Evolutionary conservation across 2,888 invertebrate species (phyloP), one percentile per base, ranked within the genome.

Genomic region (Acanthosepion pharaonis): DNA sequence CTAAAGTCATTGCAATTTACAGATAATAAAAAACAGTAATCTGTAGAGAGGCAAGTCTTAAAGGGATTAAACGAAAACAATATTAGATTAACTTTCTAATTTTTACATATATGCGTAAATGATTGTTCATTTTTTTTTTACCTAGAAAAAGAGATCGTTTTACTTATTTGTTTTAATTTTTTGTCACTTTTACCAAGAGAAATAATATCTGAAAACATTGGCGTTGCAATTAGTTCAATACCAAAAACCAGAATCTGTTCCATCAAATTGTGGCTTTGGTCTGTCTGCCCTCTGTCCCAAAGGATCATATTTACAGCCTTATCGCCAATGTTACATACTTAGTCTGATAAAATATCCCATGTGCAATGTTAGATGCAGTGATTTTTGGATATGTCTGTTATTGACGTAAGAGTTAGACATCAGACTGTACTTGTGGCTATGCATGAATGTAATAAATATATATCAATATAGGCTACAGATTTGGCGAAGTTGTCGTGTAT

Each of bases 361-460:
- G n/a, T 78, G 78, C n/a, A n/a, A 78, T n/a, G 78, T 78, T 78
- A n/a, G 78, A n/a, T 11, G 78, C 78, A 78, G 78, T 78, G 78
- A 78, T 78, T 78, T 42, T 78, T n/a, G 78, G n/a, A 78, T 78
- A 8, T n/a, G 33, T n/a, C n/a, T n/a, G n/a, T 78, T 78, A 78
- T 78, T 33, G 15, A 28, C 28, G 28, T 23, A 78, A 25, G 28
- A 78, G 28, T 28, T 78, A 28, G 28, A 55, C 20, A n/a, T 78
- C n/a, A 15, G n/a, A 5, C 11, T 78, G n/a, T 59, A 23, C 23
- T 59, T 59, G n/a, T 33, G 11, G 9, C 15, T 78, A 15, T n/a
- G n/a, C 9, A 78, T n/a, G n/a, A n/a, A 78, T 78, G 78, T 78
- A 78, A 78, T 78, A 78, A 33, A 78, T n/a, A 78, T 33, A 78